Base-by-base conservation (phyloP, 92 coral and sea anemone species). In the Siderastrea radians region DNA sequence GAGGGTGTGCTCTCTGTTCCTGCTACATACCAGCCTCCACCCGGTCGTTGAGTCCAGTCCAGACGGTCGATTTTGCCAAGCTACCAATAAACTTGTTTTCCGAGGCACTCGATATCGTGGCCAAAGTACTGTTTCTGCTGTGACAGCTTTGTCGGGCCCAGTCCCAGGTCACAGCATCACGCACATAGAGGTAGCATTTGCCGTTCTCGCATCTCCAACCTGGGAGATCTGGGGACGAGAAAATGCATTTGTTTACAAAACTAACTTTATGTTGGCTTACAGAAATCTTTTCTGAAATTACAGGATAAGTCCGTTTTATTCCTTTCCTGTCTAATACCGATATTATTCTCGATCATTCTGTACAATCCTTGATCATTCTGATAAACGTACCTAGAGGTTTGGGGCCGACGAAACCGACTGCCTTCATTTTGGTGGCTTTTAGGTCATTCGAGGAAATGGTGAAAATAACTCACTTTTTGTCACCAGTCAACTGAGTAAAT, bases 41-140 rank as follows among this genome's bases (percentile, higher is more conserved):
- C 44, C 89, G 90, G 91, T 98, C 99, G 78, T 98, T 98, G 49
- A 98, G 91, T 13, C 98, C 97, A 45, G 89, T 88, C 99, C 99
- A 98, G n/a, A 95, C 73, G 57, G 89, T 98, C 1, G 81, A 87
- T 51, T 86, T 83, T 47, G 95, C 89, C 65, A 92, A 46, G 16
- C 63, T 68, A 6, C 90, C 98, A 13, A 97, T 74, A 47, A 90
- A 92, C 3, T 82, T 76, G 86, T 92, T 91, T 65, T 95, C 93
- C 7, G 84, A 45, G 1, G 85, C 76, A 68, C 94, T 90, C 46
- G 90, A 64, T 38, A 97, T 90, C 12, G 91, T 88, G 2, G 88
- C 93, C 60, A 97, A 81, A 7, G 90, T 90, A n/a, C 93, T 93
- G 68, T 89, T 95, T 70, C 88, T 87, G 14, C 69, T 86, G 12